Evolutionary conservation across 2,797 vertebrate species (phyloP), one percentile per base, ranked within the genome.

Genomic region (Tauraco hartlaubi): DNA sequence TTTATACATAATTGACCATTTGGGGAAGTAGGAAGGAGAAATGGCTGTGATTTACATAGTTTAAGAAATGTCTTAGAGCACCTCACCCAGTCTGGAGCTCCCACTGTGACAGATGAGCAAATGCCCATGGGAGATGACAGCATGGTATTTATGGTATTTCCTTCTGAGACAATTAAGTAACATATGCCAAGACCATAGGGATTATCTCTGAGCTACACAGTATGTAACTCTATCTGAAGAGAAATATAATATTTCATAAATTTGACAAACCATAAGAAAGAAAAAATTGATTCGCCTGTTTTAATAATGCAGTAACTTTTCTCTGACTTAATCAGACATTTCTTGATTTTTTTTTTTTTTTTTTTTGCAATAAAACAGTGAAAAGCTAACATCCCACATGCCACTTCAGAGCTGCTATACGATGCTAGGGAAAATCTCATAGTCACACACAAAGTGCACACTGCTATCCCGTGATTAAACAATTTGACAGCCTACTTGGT

Each of bases 91-190:
- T 98, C 98, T 98, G 98, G 97, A 97, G 96, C 97, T 97, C 98
- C 98, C 96, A 97, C 97, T 97, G 98, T 98, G 98, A 98, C 98
- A 98, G 98, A 99, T 98, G 98, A 98, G 97, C 96, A 96, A 96
- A 96, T 97, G 98, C 98, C 98, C 97, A 98, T 98, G 98, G 98
- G 98, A 98, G 95, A 98, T 98, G 98, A 98, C 98, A 98, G 98
- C 98, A 97, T 98, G 98, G 98, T 98, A 98, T 98, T 98, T 98
- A 98, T 98, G 98, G 98, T 98, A 98, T 98, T 98, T 98, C 98
- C 97, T 98, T 98, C 98, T 98, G 97, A 98, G 98, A 98, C 98
- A 98, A 99, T 99, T 98, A 98, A 98, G 98, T 98, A 98, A 98
- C 98, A 98, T 98, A 98, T 98, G 98, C 98, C 98, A 98, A 97